phyloP scores from a whole-genome alignment of 2,113 vertebrate species.

The Halcyon senegalensis region DNA sequence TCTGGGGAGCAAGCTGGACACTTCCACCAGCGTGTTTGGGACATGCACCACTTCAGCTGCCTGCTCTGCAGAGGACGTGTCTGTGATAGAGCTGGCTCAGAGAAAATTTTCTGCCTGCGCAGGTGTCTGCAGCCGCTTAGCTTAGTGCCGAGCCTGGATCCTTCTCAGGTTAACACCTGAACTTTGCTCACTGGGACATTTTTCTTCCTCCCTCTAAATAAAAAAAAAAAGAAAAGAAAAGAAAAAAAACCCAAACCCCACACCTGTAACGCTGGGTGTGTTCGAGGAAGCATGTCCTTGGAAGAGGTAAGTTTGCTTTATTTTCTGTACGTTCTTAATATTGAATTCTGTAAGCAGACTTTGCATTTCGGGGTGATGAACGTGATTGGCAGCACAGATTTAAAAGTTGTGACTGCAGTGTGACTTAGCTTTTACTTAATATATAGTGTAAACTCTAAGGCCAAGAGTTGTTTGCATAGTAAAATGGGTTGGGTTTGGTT shows the following conservation, averaged over 20 bases:
- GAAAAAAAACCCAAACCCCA: not conserved
- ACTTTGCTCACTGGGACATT: conserved; percentile 66
- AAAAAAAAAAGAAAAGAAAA: not conserved
- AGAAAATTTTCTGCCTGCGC: not conserved
- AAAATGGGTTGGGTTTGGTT: not conserved
- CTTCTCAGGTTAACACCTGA: conserved; percentile 29
- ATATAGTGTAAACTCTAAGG: not conserved
- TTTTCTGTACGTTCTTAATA: not conserved
- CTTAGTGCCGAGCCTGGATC: not conserved
- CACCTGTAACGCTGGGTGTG: conserved; percentile 41
- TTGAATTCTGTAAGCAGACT: not conserved
- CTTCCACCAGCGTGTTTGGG: rapidly evolving
- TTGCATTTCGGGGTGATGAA: rapidly evolving
- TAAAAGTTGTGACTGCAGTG: not conserved
- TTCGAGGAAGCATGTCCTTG: conserved; percentile 71
- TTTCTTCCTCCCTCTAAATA: conserved; percentile 48
- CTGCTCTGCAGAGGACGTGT: rapidly evolving
- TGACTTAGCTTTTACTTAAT: not conserved
- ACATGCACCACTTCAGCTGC: not conserved
- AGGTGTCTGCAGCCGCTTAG: conserved; percentile 22
- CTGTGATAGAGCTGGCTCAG: rapidly evolving
- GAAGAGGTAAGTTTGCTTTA: conserved; percentile 63
- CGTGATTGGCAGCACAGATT: not conserved
- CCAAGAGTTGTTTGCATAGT: not conserved
- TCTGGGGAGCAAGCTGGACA: not conserved